Conservation (phyloP, 2,888 invertebrate species). For the Drosophila helvetica region DNA sequence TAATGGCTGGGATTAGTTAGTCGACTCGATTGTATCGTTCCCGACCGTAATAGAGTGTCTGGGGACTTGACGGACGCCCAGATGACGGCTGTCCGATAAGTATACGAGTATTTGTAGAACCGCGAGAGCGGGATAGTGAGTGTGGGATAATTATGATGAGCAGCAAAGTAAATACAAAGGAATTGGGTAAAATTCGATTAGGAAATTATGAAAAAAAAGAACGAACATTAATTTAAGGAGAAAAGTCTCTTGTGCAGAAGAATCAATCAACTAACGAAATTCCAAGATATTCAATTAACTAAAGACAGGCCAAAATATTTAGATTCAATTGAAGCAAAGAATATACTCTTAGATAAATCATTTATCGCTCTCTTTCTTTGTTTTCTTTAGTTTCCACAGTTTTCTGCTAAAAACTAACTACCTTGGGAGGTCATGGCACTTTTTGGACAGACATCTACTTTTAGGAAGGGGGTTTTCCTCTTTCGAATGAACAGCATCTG, state of each 20-base stretch:
- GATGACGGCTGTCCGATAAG: conserved; percentile 7
- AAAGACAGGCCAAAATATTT: background rate
- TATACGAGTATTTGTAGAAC: conserved; percentile 2
- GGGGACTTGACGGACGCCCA: conserved; percentile 7
- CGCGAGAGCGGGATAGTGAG: background rate
- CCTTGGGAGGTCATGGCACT: background rate
- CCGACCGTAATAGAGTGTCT: conserved; percentile 13
- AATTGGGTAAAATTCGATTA: background rate
- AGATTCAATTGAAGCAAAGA: background rate
- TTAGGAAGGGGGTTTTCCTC: background rate
- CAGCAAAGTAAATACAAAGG: background rate
- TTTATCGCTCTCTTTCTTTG: background rate
- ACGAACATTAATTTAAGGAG: background rate
- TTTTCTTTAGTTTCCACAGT: background rate
- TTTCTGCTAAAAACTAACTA: background rate
- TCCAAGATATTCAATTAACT: background rate
- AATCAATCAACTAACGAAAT: background rate
- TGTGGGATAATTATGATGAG: conserved; percentile 14
- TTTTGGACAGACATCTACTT: background rate
- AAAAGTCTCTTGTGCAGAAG: background rate
- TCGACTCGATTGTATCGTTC: conserved; percentile 3
- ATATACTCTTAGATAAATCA: background rate
- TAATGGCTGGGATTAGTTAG: conserved; percentile 10
- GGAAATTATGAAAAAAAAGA: background rate
- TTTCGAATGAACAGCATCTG: background rate